Conservation (phyloP, 2,888 invertebrate species). For the Drosophila meridiana region DNA sequence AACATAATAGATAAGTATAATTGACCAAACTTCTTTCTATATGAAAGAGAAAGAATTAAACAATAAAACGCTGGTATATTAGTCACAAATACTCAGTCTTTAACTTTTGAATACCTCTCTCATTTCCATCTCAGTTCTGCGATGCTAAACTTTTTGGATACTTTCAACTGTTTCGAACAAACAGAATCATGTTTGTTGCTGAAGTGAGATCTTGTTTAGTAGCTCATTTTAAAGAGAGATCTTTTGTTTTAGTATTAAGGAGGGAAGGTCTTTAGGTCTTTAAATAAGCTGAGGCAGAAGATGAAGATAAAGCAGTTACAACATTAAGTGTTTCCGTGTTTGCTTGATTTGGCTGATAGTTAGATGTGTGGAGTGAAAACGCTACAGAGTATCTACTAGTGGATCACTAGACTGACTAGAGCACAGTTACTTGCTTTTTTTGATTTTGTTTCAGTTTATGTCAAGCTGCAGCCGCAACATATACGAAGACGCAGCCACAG, state of each 20-base stretch:
- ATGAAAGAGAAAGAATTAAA: too few relatives aligned
- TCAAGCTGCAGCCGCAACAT: slow-evolving; percentile 41
- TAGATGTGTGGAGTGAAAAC: slow-evolving; percentile 1
- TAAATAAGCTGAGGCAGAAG: not conserved
- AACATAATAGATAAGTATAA: too few relatives aligned
- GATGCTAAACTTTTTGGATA: not conserved
- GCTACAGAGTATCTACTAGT: slow-evolving; percentile 3
- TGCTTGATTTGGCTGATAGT: not conserved
- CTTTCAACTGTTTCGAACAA: not conserved
- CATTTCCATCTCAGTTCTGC: not conserved
- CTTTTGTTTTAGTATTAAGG: not conserved
- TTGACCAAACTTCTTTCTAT: too few relatives aligned
- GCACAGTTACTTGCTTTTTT: slow-evolving; percentile 17
- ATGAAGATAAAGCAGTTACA: not conserved
- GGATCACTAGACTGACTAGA: not conserved
- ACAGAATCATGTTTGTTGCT: not conserved
- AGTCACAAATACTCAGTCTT: not conserved
- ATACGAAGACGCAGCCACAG: slow-evolving; percentile 33
- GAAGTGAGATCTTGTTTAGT: not conserved
- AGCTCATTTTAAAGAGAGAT: not conserved
- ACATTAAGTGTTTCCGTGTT: not conserved
- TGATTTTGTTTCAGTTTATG: slow-evolving; percentile 32
- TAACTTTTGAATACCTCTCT: not conserved
- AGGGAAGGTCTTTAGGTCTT: too few relatives aligned
- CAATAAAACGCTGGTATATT: too few relatives aligned